Conservation (phyloP, 2,888 invertebrate genomes). For the Leptopilina syphax region DNA sequence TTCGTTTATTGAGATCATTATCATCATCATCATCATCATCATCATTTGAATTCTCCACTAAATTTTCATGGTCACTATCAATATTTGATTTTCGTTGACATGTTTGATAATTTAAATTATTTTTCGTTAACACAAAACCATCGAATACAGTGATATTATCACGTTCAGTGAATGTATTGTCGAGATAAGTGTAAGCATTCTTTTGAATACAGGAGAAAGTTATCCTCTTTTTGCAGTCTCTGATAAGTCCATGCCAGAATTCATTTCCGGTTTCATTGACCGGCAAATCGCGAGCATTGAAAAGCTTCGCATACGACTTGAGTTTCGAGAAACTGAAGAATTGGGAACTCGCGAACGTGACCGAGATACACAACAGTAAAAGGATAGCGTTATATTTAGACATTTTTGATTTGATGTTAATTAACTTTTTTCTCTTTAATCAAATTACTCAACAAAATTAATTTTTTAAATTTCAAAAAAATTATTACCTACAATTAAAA, state of each 20-base stretch:
- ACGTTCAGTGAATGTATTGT: slow-evolving; percentile 81
- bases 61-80: slow-evolving; percentile 65
- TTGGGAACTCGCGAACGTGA: slow-evolving; percentile 55
- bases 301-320: slow-evolving; percentile 68
- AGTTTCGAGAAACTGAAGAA: slow-evolving; percentile 67
- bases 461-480: too few relatives aligned
- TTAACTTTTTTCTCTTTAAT: background rate
- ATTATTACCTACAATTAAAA: too few relatives aligned
- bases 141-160: slow-evolving; percentile 84
- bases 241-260: slow-evolving; percentile 86
- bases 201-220: slow-evolving; percentile 87
- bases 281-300: slow-evolving; percentile 68
- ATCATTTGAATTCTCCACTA: slow-evolving; percentile 56
- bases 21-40: slow-evolving; percentile 60
- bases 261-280: slow-evolving; percentile 78
- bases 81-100: slow-evolving; percentile 61
- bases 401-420: slow-evolving; percentile 55
- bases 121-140: slow-evolving; percentile 82
- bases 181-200: slow-evolving; percentile 86
- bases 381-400: slow-evolving; percentile 51
- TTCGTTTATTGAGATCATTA: slow-evolving; percentile 46
- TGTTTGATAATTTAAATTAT: slow-evolving; percentile 79
- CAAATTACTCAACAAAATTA: too few relatives aligned
- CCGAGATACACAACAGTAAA: slow-evolving; percentile 55
- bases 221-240: slow-evolving; percentile 83